Base-by-base conservation (phyloP, 1,140 invertebrate genomes). In the Acyrthosiphon pisum region DNA sequence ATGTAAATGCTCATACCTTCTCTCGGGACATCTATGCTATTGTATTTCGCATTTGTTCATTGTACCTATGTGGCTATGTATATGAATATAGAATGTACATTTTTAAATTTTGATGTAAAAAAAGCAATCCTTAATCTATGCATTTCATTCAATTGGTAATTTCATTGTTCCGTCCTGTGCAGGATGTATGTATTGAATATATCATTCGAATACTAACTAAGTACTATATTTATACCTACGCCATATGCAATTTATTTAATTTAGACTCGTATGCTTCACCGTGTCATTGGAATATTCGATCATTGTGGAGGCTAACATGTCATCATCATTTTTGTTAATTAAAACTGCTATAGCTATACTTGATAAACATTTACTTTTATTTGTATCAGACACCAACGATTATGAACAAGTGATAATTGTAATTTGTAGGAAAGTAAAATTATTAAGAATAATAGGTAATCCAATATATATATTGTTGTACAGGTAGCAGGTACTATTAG, bases 31-130 rank as follows among this genome's bases (percentile, higher is more conserved):
- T 76, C 11, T 76, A 18, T n/a, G n/a, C 3, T 7, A 35, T 35
- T 20, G 11, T 18, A 76, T 18, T 4, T n/a, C n/a, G 14, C 3
- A 18, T n/a, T n/a, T 76, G 14, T 76, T 76, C n/a, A 76, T 76
- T 35, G 3, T n/a, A 68, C 60, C 14, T n/a, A 2, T 35, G 3
- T n/a, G n/a, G 30, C 14, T n/a, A 2, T n/a, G 60, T n/a, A n/a
- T 76, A 76, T n/a, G n/a, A 76, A 76, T 76, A n/a, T 22, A 23
- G 11, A 76, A 18, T 18, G 14, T n/a, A 76, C 11, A n/a, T 18
- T 76, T 76, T 76, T 76, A 30, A n/a, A n/a, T 76, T n/a, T 76
- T 76, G n/a, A 76, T 76, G 60, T 76, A 76, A 76, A 60, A 68
- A 76, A 18, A 14, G 7, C 14, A 76, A n/a, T n/a, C 14, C n/a